Conservation (phyloP, 92 coral and sea anemone species). For the Umimayanthus chanpuru region DNA sequence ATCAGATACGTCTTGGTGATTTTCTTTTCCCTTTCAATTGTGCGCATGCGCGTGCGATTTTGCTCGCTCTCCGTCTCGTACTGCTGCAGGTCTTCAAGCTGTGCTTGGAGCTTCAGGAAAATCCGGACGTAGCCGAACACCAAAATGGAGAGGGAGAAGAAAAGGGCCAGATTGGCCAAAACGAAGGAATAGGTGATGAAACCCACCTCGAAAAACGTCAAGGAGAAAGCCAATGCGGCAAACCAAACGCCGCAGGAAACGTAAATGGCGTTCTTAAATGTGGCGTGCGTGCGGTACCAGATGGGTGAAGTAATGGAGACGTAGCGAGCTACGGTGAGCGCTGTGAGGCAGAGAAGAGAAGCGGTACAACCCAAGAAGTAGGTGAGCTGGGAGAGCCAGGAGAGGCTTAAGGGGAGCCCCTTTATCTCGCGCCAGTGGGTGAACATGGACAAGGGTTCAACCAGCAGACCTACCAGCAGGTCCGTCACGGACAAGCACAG, state of each 20-base stretch:
- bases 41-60: constrained; percentile 49
- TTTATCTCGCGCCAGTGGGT: constrained; percentile 26
- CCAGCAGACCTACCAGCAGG: constrained; percentile 36
- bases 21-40: constrained; percentile 56
- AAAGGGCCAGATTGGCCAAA: constrained; percentile 62
- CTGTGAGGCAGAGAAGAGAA: constrained; percentile 77
- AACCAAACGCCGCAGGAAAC: constrained; percentile 61
- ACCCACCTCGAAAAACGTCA: constrained; percentile 75
- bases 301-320: constrained; percentile 74
- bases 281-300: constrained; percentile 83
- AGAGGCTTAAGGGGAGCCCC: constrained; percentile 16
- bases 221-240: constrained; percentile 56
- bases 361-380: constrained; percentile 89
- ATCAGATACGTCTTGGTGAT: constrained; percentile 54
- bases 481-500: constrained; percentile 41
- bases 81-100: constrained; percentile 43
- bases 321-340: constrained; percentile 80
- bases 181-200: constrained; percentile 83
- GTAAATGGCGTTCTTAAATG: constrained; percentile 51
- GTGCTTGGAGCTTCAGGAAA: constrained; percentile 32
- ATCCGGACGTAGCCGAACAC: constrained; percentile 61
- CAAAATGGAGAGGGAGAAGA: constrained; percentile 54
- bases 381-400: constrained; percentile 85
- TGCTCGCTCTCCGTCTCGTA: constrained; percentile 34
- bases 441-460: constrained; percentile 32